These are phyloP conservation scores for Rousettus leschenaultii DNA, from an alignment of 2,113 vertebrate species.

Conservation along the genomic window DNA sequence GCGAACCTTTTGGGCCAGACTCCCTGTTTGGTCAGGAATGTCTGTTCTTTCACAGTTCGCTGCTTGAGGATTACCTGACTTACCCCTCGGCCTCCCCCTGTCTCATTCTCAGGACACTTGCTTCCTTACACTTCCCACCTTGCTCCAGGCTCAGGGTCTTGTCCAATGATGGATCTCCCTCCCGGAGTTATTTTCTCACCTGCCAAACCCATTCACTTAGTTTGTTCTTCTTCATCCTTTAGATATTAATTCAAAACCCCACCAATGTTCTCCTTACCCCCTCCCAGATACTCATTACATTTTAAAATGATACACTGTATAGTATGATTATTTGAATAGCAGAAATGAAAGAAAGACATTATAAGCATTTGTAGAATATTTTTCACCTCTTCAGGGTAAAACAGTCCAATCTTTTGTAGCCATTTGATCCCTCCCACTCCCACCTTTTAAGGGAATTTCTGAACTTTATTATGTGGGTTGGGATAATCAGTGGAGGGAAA, in stretches of 20 bases:
- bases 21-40: background rate
- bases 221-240: background rate
- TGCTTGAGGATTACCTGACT: background rate
- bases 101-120: background rate
- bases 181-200: background rate
- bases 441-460: background rate
- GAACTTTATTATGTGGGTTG: background rate
- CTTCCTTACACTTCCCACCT: background rate
- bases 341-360: background rate
- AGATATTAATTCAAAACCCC: background rate
- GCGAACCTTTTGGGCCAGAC: background rate
- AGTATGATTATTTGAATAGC: background rate
- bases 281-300: background rate
- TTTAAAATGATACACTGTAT: background rate
- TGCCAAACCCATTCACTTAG: background rate
- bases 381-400: background rate
- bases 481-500: background rate
- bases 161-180: background rate
- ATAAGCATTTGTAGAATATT: background rate
- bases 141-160: background rate
- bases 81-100: fast-evolving
- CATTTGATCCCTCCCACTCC: background rate
- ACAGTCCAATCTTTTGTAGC: background rate
- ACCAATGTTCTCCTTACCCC: background rate
- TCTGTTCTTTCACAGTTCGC: background rate